These are phyloP conservation scores for Hystrix brachyura DNA, from an alignment of 2,113 vertebrate species.

Conservation along the genomic window DNA sequence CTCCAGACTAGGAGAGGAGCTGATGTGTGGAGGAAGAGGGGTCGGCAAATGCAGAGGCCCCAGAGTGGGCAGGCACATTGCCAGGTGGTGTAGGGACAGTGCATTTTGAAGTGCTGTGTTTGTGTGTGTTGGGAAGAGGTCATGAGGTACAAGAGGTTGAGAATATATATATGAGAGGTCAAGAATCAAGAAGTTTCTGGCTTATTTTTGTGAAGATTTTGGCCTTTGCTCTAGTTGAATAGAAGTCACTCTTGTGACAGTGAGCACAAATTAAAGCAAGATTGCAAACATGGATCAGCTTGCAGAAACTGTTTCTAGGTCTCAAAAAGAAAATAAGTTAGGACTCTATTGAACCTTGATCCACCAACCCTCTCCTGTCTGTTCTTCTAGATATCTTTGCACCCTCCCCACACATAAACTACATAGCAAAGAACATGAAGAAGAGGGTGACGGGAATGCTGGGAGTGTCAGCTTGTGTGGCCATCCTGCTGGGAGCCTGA, in stretches of 20 bases:
- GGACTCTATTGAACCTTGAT: neutral
- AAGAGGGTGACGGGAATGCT: neutral
- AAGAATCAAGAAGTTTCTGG: neutral
- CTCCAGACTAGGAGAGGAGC: neutral
- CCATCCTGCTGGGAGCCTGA: neutral
- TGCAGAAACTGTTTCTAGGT: neutral
- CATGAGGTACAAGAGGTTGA: neutral
- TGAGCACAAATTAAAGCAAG: neutral
- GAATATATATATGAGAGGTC: too few relatives aligned
- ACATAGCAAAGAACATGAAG: neutral
- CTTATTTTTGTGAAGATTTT: neutral
- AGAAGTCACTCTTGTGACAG: neutral
- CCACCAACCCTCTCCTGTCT: neutral
- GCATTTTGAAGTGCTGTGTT: neutral
- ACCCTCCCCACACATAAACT: too few relatives aligned
- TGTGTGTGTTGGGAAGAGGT: neutral
- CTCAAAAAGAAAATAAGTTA: neutral
- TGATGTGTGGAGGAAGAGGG: neutral
- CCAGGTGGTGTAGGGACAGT: neutral
- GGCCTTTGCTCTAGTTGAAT: neutral
- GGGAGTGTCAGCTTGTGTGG: accelerated
- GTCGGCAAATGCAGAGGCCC: neutral
- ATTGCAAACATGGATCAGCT: accelerated
- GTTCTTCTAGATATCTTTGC: neutral
- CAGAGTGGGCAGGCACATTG: accelerated